Evolutionary conservation across 2,113 vertebrate species (phyloP).

Genomic region (Oenanthe oenanthe): DNA sequence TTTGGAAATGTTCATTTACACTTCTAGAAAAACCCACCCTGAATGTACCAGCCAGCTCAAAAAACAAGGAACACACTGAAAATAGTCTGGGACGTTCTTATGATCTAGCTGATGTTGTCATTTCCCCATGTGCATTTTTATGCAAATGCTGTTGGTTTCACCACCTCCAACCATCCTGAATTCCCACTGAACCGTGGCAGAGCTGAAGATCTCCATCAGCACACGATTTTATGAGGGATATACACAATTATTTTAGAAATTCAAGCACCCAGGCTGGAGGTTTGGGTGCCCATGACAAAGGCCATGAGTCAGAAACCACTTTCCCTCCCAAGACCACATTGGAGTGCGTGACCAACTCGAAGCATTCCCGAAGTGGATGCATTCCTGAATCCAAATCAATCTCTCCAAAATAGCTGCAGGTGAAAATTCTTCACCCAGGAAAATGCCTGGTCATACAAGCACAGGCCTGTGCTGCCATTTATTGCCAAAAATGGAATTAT

Average conservation of each 20-base stretch:
- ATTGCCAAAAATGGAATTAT: background rate
- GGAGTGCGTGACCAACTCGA: background rate
- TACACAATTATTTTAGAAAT: background rate
- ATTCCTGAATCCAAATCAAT: slow-evolving; percentile 59
- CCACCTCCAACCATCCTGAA: slow-evolving; percentile 27
- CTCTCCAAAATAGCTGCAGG: slow-evolving; percentile 46
- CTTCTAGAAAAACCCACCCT: background rate
- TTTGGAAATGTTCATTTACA: background rate
- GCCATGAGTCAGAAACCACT: background rate
- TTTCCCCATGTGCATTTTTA: slow-evolving; percentile 55
- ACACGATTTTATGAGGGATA: background rate
- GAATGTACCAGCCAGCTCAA: background rate
- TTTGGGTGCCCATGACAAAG: background rate
- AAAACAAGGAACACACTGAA: background rate
- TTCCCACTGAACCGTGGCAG: slow-evolving; percentile 18
- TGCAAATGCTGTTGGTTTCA: slow-evolving; percentile 30
- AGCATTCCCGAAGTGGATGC: background rate
- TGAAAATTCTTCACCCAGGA: slow-evolving; percentile 37
- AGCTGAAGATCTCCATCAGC: slow-evolving; percentile 16
- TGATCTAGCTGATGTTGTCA: background rate
- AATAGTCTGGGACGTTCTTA: background rate
- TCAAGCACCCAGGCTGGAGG: background rate
- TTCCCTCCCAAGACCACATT: background rate
- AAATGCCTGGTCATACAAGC: slow-evolving; percentile 1
- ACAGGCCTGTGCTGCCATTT: background rate